phyloP scores from a whole-genome alignment of 2,888 invertebrate genomes.

The Euplexia lucipara region DNA sequence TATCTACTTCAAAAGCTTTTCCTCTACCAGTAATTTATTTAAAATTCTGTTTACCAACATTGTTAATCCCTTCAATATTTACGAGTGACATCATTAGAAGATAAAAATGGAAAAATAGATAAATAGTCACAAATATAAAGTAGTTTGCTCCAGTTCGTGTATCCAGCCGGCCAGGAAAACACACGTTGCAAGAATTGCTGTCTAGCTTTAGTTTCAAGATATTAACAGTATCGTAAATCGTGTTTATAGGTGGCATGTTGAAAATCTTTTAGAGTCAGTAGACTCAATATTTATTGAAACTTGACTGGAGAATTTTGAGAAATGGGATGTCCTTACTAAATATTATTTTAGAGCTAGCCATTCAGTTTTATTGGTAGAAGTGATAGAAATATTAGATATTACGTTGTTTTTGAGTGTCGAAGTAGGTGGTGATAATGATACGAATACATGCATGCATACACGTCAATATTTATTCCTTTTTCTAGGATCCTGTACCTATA shows the following conservation, averaged over 20 bases:
- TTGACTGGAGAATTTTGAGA: conserved; percentile 30
- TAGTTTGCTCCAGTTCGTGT: conserved; percentile 60
- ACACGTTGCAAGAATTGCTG: conserved; percentile 68
- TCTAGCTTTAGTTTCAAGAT: conserved; percentile 61
- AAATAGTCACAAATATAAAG: conserved; percentile 60
- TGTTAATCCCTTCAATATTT: conserved; percentile 52
- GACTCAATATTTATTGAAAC: conserved; percentile 44
- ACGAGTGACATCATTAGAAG: conserved; percentile 46
- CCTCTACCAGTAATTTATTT: conserved; percentile 21
- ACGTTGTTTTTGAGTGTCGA: conserved; percentile 10
- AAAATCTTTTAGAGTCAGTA: conserved; percentile 56
- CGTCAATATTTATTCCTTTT: background rate
- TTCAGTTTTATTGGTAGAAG: conserved; percentile 32
- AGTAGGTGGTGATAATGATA: background rate
- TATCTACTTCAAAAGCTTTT: conserved; percentile 44
- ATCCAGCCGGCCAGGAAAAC: conserved; percentile 55
- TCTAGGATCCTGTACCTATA: background rate
- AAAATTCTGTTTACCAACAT: conserved; percentile 46
- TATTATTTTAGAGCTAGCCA: conserved; percentile 23
- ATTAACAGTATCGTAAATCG: conserved; percentile 73
- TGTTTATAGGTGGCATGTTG: conserved; percentile 68
- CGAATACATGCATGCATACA: no score
- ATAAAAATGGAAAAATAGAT: no score
- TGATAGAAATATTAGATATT: conserved; percentile 23
- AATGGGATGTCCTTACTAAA: conserved; percentile 36